phyloP scores from a whole-genome alignment of 2,113 vertebrate species.

The Ceyx cyanopectus region DNA sequence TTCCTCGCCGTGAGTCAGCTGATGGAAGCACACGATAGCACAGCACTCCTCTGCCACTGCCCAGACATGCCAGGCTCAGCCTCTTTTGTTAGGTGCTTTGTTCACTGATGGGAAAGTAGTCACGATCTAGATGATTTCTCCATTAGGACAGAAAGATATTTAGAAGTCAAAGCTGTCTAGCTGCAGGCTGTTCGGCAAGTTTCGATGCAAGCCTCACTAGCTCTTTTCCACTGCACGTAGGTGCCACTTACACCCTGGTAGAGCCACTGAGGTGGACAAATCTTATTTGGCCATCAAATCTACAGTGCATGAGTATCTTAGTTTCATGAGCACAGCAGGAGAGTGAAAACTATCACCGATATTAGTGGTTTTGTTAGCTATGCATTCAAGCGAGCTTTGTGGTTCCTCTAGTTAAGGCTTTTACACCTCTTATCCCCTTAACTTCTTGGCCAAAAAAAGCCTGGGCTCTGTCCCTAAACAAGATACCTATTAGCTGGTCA shows the following conservation, averaged over 20 bases:
- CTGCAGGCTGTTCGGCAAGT: conserved; percentile 54
- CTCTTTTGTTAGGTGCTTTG: conserved; percentile 53
- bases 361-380: background rate
- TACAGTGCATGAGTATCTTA: background rate
- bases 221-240: background rate
- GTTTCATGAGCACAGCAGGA: background rate
- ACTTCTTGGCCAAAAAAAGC: background rate
- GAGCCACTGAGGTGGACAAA: conserved; percentile 1
- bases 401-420: background rate
- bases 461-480: background rate
- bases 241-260: background rate
- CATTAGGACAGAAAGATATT: conserved; percentile 46
- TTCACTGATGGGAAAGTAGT: conserved; percentile 60
- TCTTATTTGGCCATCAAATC: background rate
- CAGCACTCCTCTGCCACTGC: conserved; percentile 53
- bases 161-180: conserved; percentile 53
- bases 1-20: conserved; percentile 48
- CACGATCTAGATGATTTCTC: conserved; percentile 56
- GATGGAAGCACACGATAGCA: conserved; percentile 22
- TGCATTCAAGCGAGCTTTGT: background rate
- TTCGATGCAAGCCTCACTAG: conserved; percentile 27
- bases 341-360: background rate
- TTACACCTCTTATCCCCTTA: background rate
- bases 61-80: conserved; percentile 64
- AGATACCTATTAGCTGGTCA: background rate